Conservation (phyloP, 2,113 vertebrate genomes). For the Phyllopteryx taeniolatus region DNA sequence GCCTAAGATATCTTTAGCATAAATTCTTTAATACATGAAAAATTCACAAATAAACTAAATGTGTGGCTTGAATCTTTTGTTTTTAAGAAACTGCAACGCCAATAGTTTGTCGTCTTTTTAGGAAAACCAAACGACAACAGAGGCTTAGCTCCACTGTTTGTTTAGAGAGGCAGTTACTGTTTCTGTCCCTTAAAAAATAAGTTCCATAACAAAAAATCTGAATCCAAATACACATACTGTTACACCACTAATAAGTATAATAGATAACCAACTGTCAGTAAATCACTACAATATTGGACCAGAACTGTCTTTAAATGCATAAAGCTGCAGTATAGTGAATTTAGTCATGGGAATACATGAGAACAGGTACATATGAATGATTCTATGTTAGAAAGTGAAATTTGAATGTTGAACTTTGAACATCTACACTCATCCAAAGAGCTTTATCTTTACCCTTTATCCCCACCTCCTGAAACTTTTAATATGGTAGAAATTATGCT, state of each 20-base stretch:
- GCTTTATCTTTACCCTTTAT: conserved; percentile 67
- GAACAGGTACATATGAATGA: conserved; percentile 18
- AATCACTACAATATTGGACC: background rate
- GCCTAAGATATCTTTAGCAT: too few species aligned
- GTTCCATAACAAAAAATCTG: too few species aligned
- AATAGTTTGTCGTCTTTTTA: too few species aligned
- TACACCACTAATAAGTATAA: background rate
- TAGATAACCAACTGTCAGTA: background rate
- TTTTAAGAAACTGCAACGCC: too few species aligned
- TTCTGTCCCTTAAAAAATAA: too few species aligned
- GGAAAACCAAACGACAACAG: too few species aligned
- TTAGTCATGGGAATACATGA: conserved; percentile 26
- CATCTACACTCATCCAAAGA: conserved; percentile 35
- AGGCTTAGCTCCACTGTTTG: too few species aligned
- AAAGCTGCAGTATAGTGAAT: background rate
- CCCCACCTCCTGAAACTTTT: conserved; percentile 70
- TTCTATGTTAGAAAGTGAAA: conserved; percentile 44
- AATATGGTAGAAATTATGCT: conserved; percentile 78
- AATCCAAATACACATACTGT: background rate
- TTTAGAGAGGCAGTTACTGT: too few species aligned
- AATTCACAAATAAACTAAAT: too few species aligned
- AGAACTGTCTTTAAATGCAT: background rate
- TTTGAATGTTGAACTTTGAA: conserved; percentile 41
- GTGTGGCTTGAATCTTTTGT: too few species aligned
- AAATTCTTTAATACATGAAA: too few species aligned